Evolutionary conservation across 1,140 invertebrate species (phyloP).

Genomic region (Atta texana): DNA sequence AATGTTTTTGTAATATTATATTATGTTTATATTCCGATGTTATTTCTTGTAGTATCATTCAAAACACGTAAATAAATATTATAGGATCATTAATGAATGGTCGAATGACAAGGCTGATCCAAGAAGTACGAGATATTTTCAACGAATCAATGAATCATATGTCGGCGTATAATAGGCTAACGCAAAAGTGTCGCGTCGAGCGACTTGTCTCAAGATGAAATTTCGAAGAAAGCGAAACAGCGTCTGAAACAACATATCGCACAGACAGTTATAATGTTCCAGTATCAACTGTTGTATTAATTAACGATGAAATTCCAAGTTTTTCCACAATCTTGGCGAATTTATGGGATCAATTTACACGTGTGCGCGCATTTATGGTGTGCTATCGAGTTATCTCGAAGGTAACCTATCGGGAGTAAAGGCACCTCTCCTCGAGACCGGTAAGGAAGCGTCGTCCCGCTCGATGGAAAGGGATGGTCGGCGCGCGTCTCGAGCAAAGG

Average conservation of each 20-base stretch:
- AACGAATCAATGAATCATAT: not conserved
- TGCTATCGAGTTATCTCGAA: constrained; percentile 75
- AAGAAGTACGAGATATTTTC: not conserved
- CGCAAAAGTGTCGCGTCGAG: not conserved
- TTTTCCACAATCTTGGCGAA: constrained; percentile 38
- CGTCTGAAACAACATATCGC: not conserved
- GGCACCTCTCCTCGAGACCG: constrained; percentile 71
- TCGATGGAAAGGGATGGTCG: constrained; percentile 76
- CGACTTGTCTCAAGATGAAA: not conserved
- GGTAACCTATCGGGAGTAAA: constrained; percentile 75
- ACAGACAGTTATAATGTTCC: not conserved
- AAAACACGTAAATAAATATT: constrained; percentile 1
- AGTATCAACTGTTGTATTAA: constrained; percentile 13
- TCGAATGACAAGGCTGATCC: not conserved
- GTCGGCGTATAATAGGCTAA: constrained; percentile 1
- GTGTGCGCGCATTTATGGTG: constrained; percentile 68
- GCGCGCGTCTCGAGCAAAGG: constrained; percentile 69
- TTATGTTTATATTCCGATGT: not conserved
- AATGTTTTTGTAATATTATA: not conserved
- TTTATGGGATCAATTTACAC: constrained; percentile 67
- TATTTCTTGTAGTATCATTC: not conserved
- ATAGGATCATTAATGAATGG: constrained; percentile 3
- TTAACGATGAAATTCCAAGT: constrained; percentile 19
- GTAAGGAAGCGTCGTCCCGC: constrained; percentile 72
- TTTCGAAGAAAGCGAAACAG: constrained; percentile 19